Evolutionary conservation across 2,888 invertebrate species (phyloP), one percentile per base, ranked within the genome.

Genomic region (Diaphora mendica): DNA sequence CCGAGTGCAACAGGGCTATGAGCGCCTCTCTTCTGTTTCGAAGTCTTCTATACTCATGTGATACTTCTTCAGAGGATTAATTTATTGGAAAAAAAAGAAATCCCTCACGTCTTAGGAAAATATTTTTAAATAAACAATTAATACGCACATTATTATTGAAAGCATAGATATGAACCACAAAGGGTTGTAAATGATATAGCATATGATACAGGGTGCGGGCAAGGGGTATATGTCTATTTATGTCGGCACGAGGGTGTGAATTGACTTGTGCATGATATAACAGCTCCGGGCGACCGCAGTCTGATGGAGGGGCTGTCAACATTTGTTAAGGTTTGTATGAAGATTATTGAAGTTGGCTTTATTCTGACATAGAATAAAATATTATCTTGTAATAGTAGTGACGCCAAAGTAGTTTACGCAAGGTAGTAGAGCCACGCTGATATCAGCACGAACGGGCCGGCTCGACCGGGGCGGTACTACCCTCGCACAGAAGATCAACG

Each of bases 231-330:
- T 81, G 51, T 79, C 80, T 85, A 81, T 86, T 77, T 82, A 79
- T 76, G 78, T 79, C 73, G 71, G 71, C 70, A 72, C 71, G 75
- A 79, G 87, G 86, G 89, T 89, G 91, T 87, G 88, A 91, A 92
- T 91, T 88, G 90, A 91, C 91, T 92, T 91, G 90, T 91, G 90
- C 93, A 92, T 91, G 90, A 91, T 93, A 91, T 90, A 93, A 90
- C 89, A 92, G 91, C 91, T 84, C 86, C 77, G 89, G 88, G 87
- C 88, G 83, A 86, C 90, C 90, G 86, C 90, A 88, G 88, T 87
- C 88, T 86, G 88, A 89, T 88, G 30, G 83, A 88, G 91, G 87
- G 83, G 82, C 76, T 2, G 26, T 4, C 72, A 92, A 93, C 92
- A 80, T 85, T 90, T 84, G 55, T 78, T 80, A 74, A 72, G 74